Conservation (phyloP, 2,797 vertebrate genomes). For the Parotocinclus haroldoi region DNA sequence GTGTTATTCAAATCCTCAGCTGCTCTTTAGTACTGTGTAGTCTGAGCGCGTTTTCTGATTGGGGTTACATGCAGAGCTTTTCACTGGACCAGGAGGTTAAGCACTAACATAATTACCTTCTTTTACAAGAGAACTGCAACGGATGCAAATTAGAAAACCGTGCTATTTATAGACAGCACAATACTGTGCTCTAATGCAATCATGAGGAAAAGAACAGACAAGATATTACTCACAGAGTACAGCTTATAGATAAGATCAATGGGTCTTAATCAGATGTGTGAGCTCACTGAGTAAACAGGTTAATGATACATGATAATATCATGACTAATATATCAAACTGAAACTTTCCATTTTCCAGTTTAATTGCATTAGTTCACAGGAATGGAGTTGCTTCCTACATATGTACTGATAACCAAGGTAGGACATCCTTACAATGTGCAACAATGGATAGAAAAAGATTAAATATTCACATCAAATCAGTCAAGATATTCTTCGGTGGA, state of each 20-base stretch:
- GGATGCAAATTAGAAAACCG: constrained; percentile 21
- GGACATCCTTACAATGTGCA: too few relatives aligned
- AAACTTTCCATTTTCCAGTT: neutral
- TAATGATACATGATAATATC: neutral
- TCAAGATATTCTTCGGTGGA: too few relatives aligned
- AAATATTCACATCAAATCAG: too few relatives aligned
- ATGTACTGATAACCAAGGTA: too few relatives aligned
- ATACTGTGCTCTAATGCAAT: constrained; percentile 13
- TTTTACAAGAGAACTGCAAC: constrained; percentile 19
- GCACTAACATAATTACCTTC: constrained; percentile 26
- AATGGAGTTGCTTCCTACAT: too few relatives aligned
- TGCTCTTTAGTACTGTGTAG: neutral
- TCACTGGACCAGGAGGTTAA: constrained; percentile 20
- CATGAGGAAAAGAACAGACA: constrained; percentile 10
- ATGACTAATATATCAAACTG: neutral
- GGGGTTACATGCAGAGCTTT: neutral
- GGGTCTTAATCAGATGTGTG: constrained; percentile 3
- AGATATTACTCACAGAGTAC: constrained; percentile 4
- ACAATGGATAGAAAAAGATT: too few relatives aligned
- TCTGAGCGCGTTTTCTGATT: neutral
- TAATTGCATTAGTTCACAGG: too few relatives aligned
- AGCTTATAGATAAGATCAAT: constrained; percentile 2
- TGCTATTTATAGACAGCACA: constrained; percentile 32
- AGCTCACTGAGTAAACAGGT: constrained; percentile 3
- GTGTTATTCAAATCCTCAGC: neutral